Evolutionary conservation across 92 coral and sea anemone species (phyloP).

Genomic region (Bergia puertoricense): DNA sequence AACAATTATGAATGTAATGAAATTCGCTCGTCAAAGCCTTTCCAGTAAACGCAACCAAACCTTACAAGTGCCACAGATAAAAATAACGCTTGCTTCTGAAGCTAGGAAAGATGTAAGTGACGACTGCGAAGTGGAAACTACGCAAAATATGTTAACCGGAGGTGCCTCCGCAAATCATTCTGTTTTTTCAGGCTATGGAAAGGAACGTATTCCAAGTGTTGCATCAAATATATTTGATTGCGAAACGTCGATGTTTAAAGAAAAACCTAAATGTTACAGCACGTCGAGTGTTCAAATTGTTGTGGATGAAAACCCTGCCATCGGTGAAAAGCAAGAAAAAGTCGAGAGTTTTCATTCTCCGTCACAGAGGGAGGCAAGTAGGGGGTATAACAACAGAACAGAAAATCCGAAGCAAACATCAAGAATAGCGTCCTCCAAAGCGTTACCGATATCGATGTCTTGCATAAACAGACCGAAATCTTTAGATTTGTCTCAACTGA

Average conservation of each 20-base stretch:
- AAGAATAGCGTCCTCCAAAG: neutral
- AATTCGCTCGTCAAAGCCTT: neutral
- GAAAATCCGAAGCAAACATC: neutral
- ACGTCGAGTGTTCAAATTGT: neutral
- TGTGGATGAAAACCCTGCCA: neutral
- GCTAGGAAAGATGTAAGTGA: neutral
- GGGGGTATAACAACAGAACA: neutral
- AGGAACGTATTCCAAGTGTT: neutral
- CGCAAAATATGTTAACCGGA: neutral
- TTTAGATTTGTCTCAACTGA: neutral
- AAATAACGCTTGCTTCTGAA: neutral
- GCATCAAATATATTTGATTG: neutral
- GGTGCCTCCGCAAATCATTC: neutral
- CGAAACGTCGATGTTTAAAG: neutral
- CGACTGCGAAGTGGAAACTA: neutral
- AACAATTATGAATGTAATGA: slow-evolving; percentile 23
- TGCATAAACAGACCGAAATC: neutral
- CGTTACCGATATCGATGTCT: neutral
- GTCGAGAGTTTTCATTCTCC: neutral
- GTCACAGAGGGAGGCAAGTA: neutral
- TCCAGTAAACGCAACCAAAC: neutral
- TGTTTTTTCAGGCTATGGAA: neutral
- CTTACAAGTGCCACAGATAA: slow-evolving; percentile 11
- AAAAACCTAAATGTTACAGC: neutral
- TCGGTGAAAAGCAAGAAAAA: neutral